Conservation (phyloP, 1,140 invertebrate genomes). For the Dreissena rostriformis region DNA sequence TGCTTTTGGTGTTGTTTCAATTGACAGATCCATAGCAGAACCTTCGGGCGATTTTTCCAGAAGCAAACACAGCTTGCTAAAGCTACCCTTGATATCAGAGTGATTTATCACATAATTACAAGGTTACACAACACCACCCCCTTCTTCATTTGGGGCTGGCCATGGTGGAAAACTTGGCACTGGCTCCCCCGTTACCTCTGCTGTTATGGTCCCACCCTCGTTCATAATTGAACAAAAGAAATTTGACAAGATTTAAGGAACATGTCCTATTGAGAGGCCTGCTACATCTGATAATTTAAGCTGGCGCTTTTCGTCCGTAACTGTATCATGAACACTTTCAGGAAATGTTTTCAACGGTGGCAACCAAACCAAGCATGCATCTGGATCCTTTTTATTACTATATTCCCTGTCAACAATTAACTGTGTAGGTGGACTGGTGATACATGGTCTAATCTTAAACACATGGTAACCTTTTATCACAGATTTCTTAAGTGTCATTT, state of each 20-base stretch:
- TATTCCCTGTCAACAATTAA: constrained; percentile 20
- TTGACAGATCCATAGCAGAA: too few species aligned
- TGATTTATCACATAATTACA: background rate
- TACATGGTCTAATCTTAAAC: constrained; percentile 7
- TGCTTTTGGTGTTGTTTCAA: too few species aligned
- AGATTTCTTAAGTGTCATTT: background rate
- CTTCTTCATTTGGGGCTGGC: constrained; percentile 24
- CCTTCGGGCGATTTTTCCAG: background rate
- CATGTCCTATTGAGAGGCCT: constrained; percentile 45
- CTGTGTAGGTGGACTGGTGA: constrained; percentile 4
- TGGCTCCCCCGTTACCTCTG: constrained; percentile 17
- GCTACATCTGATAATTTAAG: constrained; percentile 17
- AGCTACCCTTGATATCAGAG: constrained; percentile 20
- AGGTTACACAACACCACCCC: background rate
- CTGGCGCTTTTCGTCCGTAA: constrained; percentile 27
- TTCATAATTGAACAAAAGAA: constrained; percentile 13
- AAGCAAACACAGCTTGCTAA: background rate
- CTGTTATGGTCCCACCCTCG: constrained; percentile 15
- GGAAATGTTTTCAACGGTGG: constrained; percentile 16
- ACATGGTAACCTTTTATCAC: constrained; percentile 17
- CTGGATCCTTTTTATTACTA: constrained; percentile 4
- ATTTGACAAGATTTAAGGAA: constrained; percentile 19
- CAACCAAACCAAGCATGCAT: constrained; percentile 42
- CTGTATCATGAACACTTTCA: background rate
- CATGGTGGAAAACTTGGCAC: constrained; percentile 36